Evolutionary conservation across 2,888 invertebrate species (phyloP).

Genomic region (Gerris lacustris): DNA sequence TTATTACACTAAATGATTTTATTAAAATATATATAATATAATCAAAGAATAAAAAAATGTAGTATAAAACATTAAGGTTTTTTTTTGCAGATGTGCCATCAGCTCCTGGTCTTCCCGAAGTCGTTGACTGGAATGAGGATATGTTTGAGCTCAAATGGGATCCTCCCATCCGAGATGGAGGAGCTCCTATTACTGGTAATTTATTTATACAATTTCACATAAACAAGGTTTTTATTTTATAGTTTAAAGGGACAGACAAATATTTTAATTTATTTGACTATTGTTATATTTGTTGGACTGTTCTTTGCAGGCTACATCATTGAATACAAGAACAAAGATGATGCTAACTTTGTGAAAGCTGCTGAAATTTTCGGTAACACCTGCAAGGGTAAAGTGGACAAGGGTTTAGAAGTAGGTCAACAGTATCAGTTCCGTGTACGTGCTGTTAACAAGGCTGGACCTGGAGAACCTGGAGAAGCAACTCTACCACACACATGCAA

Average conservation of each 20-base stretch:
- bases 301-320: slow-evolving; percentile 58
- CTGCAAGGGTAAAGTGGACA: slow-evolving; percentile 76
- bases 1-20: too few species aligned
- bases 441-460: slow-evolving; percentile 93
- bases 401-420: slow-evolving; percentile 74
- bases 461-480: slow-evolving; percentile 80
- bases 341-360: slow-evolving; percentile 71
- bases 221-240: background rate
- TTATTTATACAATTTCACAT: background rate
- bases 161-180: slow-evolving; percentile 76
- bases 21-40: too few species aligned
- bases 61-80: background rate
- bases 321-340: slow-evolving; percentile 82
- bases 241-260: background rate
- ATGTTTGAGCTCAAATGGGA: slow-evolving; percentile 85
- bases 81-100: slow-evolving; percentile 52
- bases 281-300: background rate
- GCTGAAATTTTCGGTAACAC: slow-evolving; percentile 71
- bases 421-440: slow-evolving; percentile 89
- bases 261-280: background rate
- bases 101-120: slow-evolving; percentile 79
- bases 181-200: slow-evolving; percentile 76
- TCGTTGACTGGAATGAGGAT: slow-evolving; percentile 82
- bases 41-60: too few species aligned
- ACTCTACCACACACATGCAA: slow-evolving; percentile 86